phyloP scores from a whole-genome alignment of 2,888 invertebrate genomes.

The Drosophila maculinotata region DNA sequence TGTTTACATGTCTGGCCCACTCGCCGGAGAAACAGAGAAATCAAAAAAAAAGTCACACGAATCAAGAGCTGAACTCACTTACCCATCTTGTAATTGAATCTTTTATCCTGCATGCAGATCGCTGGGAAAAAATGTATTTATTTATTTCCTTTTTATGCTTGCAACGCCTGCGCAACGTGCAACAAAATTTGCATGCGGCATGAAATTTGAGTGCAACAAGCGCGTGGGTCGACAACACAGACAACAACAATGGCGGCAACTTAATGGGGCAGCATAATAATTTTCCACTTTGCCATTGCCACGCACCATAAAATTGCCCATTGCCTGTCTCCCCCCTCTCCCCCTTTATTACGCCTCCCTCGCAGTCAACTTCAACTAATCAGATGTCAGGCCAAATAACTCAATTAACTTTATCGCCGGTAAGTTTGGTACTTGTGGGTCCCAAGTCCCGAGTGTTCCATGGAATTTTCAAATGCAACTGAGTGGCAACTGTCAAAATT shows the following conservation, averaged over 20 bases:
- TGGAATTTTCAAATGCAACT: slow-evolving; percentile 71
- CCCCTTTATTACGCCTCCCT: neutral
- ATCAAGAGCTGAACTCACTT: slow-evolving; percentile 53
- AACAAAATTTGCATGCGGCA: slow-evolving; percentile 57
- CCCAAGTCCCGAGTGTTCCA: slow-evolving; percentile 49
- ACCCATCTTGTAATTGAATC: slow-evolving; percentile 74
- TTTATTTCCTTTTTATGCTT: slow-evolving; percentile 7
- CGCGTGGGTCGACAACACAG: slow-evolving; percentile 47
- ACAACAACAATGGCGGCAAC: slow-evolving; percentile 62
- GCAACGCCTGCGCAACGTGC: slow-evolving; percentile 55
- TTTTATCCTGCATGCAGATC: slow-evolving; percentile 70
- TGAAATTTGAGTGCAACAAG: slow-evolving; percentile 57
- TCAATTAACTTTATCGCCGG: slow-evolving; percentile 77
- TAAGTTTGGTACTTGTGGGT: slow-evolving; percentile 7
- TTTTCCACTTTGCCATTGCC: slow-evolving; percentile 76
- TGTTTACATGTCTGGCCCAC: slow-evolving; percentile 70
- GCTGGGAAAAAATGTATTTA: slow-evolving; percentile 63
- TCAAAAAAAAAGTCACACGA: slow-evolving; percentile 59
- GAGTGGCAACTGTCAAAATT: slow-evolving; percentile 80
- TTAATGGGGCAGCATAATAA: slow-evolving; percentile 75
- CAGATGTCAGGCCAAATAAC: slow-evolving; percentile 79
- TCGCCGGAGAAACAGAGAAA: slow-evolving; percentile 15
- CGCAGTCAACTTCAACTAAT: slow-evolving; percentile 66
- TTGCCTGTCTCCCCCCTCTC: neutral
- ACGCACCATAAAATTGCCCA: slow-evolving; percentile 58